These are phyloP conservation scores for Stomorhina lunata DNA, from an alignment of 2,888 invertebrate genomes.

Conservation along the genomic window DNA sequence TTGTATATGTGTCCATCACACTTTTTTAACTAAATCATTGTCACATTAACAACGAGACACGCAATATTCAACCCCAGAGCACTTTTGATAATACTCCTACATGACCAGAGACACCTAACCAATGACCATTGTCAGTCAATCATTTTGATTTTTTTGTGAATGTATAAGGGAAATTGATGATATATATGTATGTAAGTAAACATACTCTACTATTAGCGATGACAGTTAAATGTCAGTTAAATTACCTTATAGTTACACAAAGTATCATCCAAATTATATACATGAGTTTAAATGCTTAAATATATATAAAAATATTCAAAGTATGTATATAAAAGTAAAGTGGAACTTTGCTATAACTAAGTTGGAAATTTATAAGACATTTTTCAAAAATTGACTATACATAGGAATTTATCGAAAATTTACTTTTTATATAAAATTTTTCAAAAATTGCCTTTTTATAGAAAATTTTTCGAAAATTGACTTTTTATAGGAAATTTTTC, in stretches of 20 bases:
- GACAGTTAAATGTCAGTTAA: slow-evolving; percentile 59
- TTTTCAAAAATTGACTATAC: too few species aligned
- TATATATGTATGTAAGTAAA: too few species aligned
- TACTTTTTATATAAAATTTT: too few species aligned
- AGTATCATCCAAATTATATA: slow-evolving; percentile 21
- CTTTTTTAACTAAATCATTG: slow-evolving; percentile 60
- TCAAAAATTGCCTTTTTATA: too few species aligned
- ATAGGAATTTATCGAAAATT: too few species aligned
- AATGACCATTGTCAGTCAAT: background rate
- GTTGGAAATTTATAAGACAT: too few species aligned
- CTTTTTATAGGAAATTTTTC: too few species aligned
- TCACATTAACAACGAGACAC: slow-evolving; percentile 59
- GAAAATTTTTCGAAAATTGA: too few species aligned
- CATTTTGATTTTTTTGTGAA: background rate
- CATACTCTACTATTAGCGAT: slow-evolving; percentile 9
- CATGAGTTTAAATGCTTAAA: too few species aligned
- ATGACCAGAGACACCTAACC: background rate
- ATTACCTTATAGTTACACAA: slow-evolving; percentile 8
- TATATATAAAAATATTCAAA: background rate
- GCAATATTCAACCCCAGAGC: slow-evolving; percentile 28
- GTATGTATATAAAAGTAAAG: background rate
- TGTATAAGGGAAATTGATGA: background rate
- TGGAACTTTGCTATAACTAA: background rate
- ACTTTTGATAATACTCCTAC: background rate
- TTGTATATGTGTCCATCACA: slow-evolving; percentile 62